Evolutionary conservation across 1,140 invertebrate species (phyloP), one percentile per base, ranked within the genome.

Genomic region (Onthophagus taurus): DNA sequence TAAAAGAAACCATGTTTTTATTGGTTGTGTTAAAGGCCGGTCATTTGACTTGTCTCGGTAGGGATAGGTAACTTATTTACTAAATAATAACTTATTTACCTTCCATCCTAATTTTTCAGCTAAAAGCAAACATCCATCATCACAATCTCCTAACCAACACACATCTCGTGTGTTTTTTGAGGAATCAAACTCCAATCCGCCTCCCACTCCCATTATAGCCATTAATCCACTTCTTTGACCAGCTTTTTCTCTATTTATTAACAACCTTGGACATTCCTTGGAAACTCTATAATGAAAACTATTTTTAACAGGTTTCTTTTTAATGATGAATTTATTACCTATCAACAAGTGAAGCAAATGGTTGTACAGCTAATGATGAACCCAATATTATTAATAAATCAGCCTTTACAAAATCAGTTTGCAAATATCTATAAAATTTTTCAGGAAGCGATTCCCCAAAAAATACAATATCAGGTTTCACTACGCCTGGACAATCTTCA

Each of bases 351-450:
- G 87, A 89, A n/a, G 90, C 89, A 73, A 98, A 97, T 1, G 94
- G 94, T 48, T 95, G 88, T 1, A 98, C 93, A 51, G 83, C 81
- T 35, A 98, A 72, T 13, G 91, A 96, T 2, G 94, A 96, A 6
- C 94, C 94, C 78, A 97, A 85, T 4, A 97, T 85, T 42, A 98
- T 89, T 4, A 97, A 72, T 43, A 97, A 69, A 69, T 97, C 93
- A 66, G 91, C 95, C 44, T 84, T 68, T 24, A 70, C 62, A 60
- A 97, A 91, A 69, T 97, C 94, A 48, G 75, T 61, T 13, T 70
- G 64, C 2, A 78, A 66, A 35, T 74, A 71, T 11, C 60, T 55
- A 53, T 83, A 79, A 66, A 92, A 95, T 42, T 78, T 73, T 1
- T 72, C 59, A 0, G 92, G 89, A 23, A 97, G 69, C 60, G 72